Evolutionary conservation across 2,113 vertebrate genomes (phyloP).

Genomic region (Perognathus longimembris): DNA sequence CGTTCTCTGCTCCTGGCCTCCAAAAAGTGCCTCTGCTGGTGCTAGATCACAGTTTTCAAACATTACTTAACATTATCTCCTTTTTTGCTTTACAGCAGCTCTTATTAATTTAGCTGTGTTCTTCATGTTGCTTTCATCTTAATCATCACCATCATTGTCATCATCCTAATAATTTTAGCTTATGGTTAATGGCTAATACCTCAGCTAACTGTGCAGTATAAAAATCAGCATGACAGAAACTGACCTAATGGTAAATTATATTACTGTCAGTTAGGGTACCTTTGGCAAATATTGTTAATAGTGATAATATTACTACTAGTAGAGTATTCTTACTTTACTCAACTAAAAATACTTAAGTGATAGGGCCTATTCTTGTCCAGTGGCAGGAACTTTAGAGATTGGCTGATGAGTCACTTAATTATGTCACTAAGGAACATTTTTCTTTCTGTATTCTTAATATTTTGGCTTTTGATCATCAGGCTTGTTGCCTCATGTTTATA

Average conservation of each 20-base stretch:
- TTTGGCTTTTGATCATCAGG: constrained; percentile 1
- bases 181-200: constrained; percentile 5
- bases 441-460: not conserved
- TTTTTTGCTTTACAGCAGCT: constrained; percentile 13
- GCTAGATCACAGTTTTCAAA: not conserved
- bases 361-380: not conserved
- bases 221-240: constrained; percentile 40
- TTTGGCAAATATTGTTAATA: constrained; percentile 34
- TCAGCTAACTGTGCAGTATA: constrained; percentile 14
- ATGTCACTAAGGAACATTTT: not conserved
- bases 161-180: not conserved
- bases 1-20: not conserved
- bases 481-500: constrained; percentile 22
- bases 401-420: not conserved
- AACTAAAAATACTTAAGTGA: constrained; percentile 33
- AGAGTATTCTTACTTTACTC: not conserved
- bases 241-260: not conserved
- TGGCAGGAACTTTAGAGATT: not conserved
- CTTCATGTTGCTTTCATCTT: constrained; percentile 13
- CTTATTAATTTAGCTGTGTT: constrained; percentile 37
- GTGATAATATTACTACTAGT: too few species aligned
- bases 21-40: not conserved
- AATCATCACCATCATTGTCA: not conserved
- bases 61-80: not conserved
- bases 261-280: constrained; percentile 10